Base-by-base conservation (phyloP, 2,797 vertebrate genomes). In the Myoxocephalus aenaeus region DNA sequence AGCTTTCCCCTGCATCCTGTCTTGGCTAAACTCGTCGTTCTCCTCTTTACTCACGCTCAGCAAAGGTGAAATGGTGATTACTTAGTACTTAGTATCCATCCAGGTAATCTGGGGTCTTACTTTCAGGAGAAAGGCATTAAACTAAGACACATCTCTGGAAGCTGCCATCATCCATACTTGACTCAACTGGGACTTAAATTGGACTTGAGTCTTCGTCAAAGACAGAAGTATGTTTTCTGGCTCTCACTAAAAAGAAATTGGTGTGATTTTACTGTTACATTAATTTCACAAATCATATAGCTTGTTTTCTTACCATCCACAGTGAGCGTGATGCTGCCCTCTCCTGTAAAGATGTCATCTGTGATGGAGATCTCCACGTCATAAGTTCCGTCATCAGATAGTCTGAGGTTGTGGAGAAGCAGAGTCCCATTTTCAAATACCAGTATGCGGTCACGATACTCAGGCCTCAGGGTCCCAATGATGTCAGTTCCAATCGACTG, bases 301-400 rank as follows among this genome's bases (percentile, higher is more conserved):
- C 5, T 18, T n/a, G 5, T 73, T 18, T 11, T 65, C 95, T 86
- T 96, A 99, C 98, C 96, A 40, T 99, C 97, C 63, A 99, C 98
- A 0, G 96, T 98, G 71, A 99, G 97, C 50, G 96, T 96, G 90
- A 99, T 97, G 91, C 94, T 96, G 86, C 96, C 96, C 87, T 98
- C 97, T 17, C 97, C 98, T 0, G 98, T 95, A 81, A 99, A 99
- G 0, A 93, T 97, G 73, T 99, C 98, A 0, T 98, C 98, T 0
- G 98, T 99, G 92, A 99, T 99, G 90, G 97, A 98, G 89, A 99
- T 96, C 93, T 99, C 97, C 46, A 99, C 98, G 12, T 98, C 97
- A 0, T 99, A 99, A 0, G 87, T 95, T 1, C 98, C 98, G 29
- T 99, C 97, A 0, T 99, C 98, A 0, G 96, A 89, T 66, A 97